These are phyloP conservation scores for Tyria jacobaeae DNA, from an alignment of 2,888 invertebrate genomes.

Conservation along the genomic window DNA sequence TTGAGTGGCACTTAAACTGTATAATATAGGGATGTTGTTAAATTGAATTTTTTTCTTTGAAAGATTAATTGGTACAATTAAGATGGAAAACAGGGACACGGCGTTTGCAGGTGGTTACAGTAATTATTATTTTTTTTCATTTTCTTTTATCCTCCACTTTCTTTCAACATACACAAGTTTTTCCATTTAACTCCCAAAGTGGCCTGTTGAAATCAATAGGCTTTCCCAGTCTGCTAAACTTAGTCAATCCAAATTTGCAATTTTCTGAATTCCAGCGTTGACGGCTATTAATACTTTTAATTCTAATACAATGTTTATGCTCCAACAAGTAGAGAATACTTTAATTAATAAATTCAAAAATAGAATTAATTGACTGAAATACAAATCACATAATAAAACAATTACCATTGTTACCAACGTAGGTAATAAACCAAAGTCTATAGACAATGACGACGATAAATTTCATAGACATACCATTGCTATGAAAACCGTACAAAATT, in stretches of 20 bases:
- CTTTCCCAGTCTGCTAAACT: too few species aligned
- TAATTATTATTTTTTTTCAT: too few species aligned
- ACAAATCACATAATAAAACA: constrained; percentile 29
- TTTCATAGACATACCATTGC: constrained; percentile 42
- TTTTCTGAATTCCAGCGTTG: too few species aligned
- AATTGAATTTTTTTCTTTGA: not conserved
- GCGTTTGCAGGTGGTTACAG: too few species aligned
- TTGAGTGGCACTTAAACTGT: constrained; percentile 20
- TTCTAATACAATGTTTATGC: constrained; percentile 1
- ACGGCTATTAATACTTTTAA: too few species aligned
- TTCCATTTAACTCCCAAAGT: too few species aligned
- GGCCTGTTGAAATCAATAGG: too few species aligned
- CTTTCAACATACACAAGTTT: too few species aligned
- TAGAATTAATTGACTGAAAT: constrained; percentile 16
- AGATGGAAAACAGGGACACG: too few species aligned
- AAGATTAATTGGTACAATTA: too few species aligned
- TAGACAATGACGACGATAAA: constrained; percentile 39
- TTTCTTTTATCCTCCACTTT: too few species aligned
- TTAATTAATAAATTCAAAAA: not conserved
- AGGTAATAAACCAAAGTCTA: constrained; percentile 33
- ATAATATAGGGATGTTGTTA: constrained; percentile 27
- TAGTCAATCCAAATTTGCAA: too few species aligned
- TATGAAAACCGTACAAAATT: constrained; percentile 36
- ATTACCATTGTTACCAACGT: constrained; percentile 41
- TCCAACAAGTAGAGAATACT: not conserved